Evolutionary conservation across 2,113 vertebrate genomes (phyloP), one percentile per base, ranked within the genome.

Genomic region (Bubo blakistoni): DNA sequence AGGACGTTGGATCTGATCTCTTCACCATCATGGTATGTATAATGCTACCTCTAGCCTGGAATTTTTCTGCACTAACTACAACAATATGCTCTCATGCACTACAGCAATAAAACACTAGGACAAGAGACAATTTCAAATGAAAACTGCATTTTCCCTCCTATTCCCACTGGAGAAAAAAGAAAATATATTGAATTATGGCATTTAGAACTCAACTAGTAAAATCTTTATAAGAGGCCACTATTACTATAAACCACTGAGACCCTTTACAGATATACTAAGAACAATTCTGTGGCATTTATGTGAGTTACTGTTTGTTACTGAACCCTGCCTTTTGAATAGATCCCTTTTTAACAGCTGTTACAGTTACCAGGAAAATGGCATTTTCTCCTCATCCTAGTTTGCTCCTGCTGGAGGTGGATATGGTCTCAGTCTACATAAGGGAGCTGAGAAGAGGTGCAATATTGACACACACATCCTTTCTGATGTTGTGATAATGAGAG

Each of bases 401-500:
- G 54, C 32, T 82, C 13, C 52, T 92, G 11, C 21, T 81, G 58
- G 42, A 73, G 25, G 3, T 59, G 22, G 16, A 13, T 32, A 22
- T 51, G 22, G 13, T 83, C 42, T 81, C 42, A 44, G 10, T 21
- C 12, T 21, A 42, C 5, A 24, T 21, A 29, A 86, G 12, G 14
- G 83, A 58, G 32, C 16, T 26, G 21, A 52, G 19, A 11, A 80
- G 47, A 32, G 3, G 7, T 42, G 25, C 12, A 46, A 2, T 44
- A 42, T 36, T 0, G 4, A 32, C 36, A 57, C 8, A 20, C 2
- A 3, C 0, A 0, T 10, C 5, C 32, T 74, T 83, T 85, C 54
- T 79, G 74, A 40, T 82, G 10, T 7, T 40, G 29, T 26, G 57
- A 24, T 55, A 71, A 79, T 32, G 30, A n/a, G 25, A 65, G 32